phyloP scores from a whole-genome alignment of 2,113 vertebrate species.

The Aegypius monachus region DNA sequence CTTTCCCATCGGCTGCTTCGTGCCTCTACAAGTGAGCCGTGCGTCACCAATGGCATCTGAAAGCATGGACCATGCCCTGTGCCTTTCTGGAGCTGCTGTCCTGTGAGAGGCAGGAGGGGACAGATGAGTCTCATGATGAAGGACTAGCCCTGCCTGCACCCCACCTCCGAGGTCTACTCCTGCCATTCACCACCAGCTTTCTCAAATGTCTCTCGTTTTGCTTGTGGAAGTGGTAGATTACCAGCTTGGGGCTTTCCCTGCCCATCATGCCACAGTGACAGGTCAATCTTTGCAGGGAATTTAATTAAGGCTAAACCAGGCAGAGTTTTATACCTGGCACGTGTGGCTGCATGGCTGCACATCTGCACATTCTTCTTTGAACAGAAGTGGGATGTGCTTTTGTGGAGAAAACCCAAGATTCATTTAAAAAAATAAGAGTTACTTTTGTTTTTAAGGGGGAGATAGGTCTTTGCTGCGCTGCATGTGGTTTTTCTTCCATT shows the following conservation, averaged over 20 bases:
- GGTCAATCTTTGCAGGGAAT: neutral
- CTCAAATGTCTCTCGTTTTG: neutral
- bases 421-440: neutral
- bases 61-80: neutral
- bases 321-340: neutral
- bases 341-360: neutral
- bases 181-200: neutral
- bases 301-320: neutral
- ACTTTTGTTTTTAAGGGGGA: neutral
- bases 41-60: fast-evolving
- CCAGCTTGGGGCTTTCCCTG: neutral
- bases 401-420: neutral
- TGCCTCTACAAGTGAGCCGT: neutral
- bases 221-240: neutral
- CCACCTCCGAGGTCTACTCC: neutral
- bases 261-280: neutral
- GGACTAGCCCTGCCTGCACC: neutral
- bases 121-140: neutral
- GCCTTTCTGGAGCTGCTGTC: neutral
- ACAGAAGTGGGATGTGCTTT: neutral
- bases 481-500: neutral
- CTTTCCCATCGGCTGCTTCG: neutral
- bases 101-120: neutral
- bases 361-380: neutral
- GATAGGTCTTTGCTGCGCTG: fast-evolving